Conservation (phyloP, 2,113 vertebrate genomes). For the Psilopogon haemacephalus region DNA sequence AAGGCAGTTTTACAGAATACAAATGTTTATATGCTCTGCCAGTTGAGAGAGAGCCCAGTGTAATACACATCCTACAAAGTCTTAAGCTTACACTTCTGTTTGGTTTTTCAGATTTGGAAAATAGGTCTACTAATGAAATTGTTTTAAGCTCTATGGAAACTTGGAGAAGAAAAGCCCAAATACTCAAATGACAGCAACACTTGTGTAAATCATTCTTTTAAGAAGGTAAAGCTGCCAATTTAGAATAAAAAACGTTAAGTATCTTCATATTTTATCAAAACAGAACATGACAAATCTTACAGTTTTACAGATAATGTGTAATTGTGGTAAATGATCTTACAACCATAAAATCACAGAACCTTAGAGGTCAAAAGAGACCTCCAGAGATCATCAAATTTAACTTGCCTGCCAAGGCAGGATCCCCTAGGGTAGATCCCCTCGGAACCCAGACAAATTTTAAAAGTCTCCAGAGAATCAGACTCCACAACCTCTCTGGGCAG, state of each 20-base stretch:
- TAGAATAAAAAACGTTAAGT: neutral
- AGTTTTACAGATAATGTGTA: neutral
- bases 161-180: neutral
- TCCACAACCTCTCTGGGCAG: too few species aligned
- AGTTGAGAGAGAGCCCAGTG: neutral
- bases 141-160: neutral
- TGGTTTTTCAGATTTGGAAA: neutral
- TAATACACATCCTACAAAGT: neutral
- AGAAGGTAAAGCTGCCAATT: neutral
- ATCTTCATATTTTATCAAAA: neutral
- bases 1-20: neutral
- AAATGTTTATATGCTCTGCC: accelerated
- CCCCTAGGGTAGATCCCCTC: too few species aligned
- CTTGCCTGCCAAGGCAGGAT: too few species aligned
- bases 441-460: too few species aligned
- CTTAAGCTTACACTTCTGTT: neutral
- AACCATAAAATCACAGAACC: too few species aligned
- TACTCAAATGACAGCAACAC: neutral
- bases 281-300: neutral
- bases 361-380: too few species aligned
- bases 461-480: too few species aligned
- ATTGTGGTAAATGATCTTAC: too few species aligned
- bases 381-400: too few species aligned
- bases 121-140: neutral
- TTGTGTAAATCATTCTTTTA: neutral